These are phyloP conservation scores for Saimiri boliviensis DNA, from an alignment of 2,113 vertebrate genomes.

Conservation along the genomic window DNA sequence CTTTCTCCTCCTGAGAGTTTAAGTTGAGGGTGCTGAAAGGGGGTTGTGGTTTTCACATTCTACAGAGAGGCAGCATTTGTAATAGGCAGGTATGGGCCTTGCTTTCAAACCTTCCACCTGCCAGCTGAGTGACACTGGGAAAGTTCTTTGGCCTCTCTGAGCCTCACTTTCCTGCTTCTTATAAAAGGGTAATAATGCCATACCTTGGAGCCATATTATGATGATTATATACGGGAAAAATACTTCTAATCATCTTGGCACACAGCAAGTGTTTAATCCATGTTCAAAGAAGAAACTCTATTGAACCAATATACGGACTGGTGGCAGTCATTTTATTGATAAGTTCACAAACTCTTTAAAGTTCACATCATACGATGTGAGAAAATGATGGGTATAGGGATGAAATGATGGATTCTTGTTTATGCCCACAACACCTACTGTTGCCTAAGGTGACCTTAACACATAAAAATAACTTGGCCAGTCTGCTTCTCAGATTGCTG, in stretches of 20 bases:
- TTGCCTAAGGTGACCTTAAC: background rate
- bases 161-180: background rate
- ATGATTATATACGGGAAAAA: background rate
- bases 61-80: background rate
- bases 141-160: background rate
- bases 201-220: background rate
- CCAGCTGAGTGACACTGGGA: background rate
- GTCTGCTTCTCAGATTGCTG: background rate
- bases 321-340: background rate
- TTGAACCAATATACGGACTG: background rate
- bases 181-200: background rate
- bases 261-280: background rate
- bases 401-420: background rate
- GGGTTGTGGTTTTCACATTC: background rate
- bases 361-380: background rate
- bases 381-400: background rate
- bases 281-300: background rate
- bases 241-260: background rate
- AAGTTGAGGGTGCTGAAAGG: accelerated
- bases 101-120: background rate
- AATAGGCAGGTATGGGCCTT: background rate
- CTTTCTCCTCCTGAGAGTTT: background rate
- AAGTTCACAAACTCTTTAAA: background rate
- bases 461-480: background rate
- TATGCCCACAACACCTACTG: background rate